Evolutionary conservation across 2,888 invertebrate species (phyloP), one percentile per base, ranked within the genome.

Genomic region (Drosophila recens): DNA sequence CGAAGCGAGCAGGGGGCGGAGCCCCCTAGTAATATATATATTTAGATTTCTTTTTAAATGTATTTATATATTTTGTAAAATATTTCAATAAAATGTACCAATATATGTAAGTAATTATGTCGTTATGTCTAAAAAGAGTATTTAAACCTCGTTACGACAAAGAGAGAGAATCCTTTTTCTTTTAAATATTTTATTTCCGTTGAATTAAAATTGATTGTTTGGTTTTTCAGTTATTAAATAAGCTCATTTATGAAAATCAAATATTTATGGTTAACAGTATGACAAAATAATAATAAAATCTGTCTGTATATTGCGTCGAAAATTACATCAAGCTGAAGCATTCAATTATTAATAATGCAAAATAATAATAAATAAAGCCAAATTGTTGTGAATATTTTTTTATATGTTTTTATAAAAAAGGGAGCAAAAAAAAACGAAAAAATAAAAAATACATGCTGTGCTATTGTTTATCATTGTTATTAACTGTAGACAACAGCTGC

Each of bases 251-350:
- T 69, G 63, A 15, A 57, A 61, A 87, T 81, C 61, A 81, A 81
- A 84, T 79, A 87, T 87, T 83, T 64, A 87, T 83, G 42, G 65
- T 70, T 63, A 62, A 59, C 40, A 43, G 57, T 66, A 79, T 83
- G 48, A 68, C 67, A 62, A 61, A 65, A 68, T 67, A 30, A 56
- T 56, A 48, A 66, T 73, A 56, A 56, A 79, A 65, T 23, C 6
- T 66, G 64, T 57, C 54, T 17, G 27, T 6, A 66, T 56, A 68
- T 46, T 20, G 34, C 65, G 6, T 27, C 63, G 54, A 46, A 63
- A 52, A 61, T 67, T 63, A 33, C 63, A 67, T 57, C 27, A 57
- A 66, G 46, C 34, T 71, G 70, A 67, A 65, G 72, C 52, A 78
- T 67, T 83, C 27, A 80, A 72, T 75, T 64, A 67, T 71, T 67